Evolutionary conservation across 2,888 invertebrate genomes (phyloP), one percentile per base, ranked within the genome.

Genomic region (Sinelater perroti): DNA sequence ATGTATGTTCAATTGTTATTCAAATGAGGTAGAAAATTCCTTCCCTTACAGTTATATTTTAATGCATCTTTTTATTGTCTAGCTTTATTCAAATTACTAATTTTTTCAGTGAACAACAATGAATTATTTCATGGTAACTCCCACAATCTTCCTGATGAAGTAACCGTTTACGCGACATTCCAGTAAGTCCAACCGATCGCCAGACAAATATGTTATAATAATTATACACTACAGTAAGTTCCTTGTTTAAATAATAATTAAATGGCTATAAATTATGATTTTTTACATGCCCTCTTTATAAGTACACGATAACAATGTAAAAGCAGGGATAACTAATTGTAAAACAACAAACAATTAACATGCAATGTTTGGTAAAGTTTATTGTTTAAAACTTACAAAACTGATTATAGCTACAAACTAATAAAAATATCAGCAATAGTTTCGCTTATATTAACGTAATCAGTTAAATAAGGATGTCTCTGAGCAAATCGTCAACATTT

Each of bases 301-400:
- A 33, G 33, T 33, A 8, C 33, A 14, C 10, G 28, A 2, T 33
- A 14, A 11, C 14, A 33, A 11, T 11, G 13, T 33, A 13, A 33
- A n/a, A n/a, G n/a, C n/a, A n/a, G n/a, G n/a, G n/a, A n/a, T n/a
- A n/a, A n/a, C n/a, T n/a, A n/a, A n/a, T n/a, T n/a, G n/a, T n/a
- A n/a, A n/a, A n/a, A n/a, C n/a, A n/a, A n/a, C n/a, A n/a, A n/a
- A n/a, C n/a, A n/a, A n/a, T n/a, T n/a, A n/a, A n/a, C n/a, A n/a
- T n/a, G n/a, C n/a, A n/a, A n/a, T 20, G 17, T 45, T 54, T 54
- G 7, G 47, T 28, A 51, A 36, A 46, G 52, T 60, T 60, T 60
- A 60, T 60, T 60, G n/a, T 24, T 47, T 60, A 52, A 53, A 52
- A 60, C 56, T 56, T 56, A 60, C 47, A 58, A 47, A 50, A 55